Percentiles rank a stretch among this genome's conserved stretches.
phyloP scores from a whole-genome alignment of 2,113 vertebrate genomes.

The Siniperca chuatsi region DNA sequence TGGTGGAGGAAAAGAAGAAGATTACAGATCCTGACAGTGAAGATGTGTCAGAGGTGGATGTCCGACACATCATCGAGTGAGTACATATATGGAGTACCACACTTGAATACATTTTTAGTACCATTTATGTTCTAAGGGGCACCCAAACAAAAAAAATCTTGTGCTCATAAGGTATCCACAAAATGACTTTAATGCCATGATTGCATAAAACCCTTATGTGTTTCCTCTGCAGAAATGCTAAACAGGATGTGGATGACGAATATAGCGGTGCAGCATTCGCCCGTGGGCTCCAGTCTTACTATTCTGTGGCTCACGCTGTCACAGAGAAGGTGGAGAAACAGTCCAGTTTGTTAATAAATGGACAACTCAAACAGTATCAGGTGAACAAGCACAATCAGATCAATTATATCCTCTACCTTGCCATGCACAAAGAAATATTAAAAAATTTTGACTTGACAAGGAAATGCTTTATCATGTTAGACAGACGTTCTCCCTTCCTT shows the following conservation, averaged over 20 bases:
- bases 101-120: neutral
- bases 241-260: constrained; percentile 97
- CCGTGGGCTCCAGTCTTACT: constrained; percentile 93
- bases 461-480: neutral
- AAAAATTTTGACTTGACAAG: neutral
- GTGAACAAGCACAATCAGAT: constrained; percentile 39
- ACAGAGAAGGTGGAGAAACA: constrained; percentile 95
- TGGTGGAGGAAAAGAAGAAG: constrained; percentile 91
- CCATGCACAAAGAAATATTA: neutral
- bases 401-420: neutral
- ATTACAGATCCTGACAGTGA: constrained; percentile 94
- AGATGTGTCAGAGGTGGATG: constrained; percentile 94
- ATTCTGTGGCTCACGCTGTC: constrained; percentile 96
- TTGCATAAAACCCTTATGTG: neutral
- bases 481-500: neutral
- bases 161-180: neutral
- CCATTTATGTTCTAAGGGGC: neutral
- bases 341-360: constrained; percentile 93
- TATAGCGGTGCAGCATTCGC: constrained; percentile 90
- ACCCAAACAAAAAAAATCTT: neutral
- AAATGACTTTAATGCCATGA: neutral
- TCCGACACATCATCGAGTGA: constrained; percentile 94
- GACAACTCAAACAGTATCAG: constrained; percentile 97
- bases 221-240: constrained; percentile 86
- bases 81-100: constrained; percentile 42